Conservation (phyloP, 2,797 vertebrate genomes). For the Anisognathus igniventris region DNA sequence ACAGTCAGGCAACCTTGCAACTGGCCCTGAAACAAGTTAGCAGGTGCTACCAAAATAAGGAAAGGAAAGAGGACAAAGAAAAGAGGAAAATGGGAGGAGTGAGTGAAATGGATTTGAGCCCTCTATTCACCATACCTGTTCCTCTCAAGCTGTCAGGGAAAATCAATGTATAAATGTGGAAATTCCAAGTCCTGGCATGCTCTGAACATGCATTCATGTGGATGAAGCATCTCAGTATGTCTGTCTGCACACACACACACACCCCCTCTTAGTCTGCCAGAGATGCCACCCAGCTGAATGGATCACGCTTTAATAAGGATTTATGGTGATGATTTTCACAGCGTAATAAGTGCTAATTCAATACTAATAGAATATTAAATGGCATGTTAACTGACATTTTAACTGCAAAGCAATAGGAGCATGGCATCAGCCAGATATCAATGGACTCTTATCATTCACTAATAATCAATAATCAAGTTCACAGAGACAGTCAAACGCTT, state of each 20-base stretch:
- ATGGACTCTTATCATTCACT: slow-evolving; percentile 30
- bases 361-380: slow-evolving; percentile 63
- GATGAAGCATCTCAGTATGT: neutral
- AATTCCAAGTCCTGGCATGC: neutral
- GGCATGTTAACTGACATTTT: slow-evolving; percentile 48
- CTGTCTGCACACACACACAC: neutral
- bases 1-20: neutral
- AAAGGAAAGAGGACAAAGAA: neutral
- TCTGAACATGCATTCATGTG: neutral
- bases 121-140: neutral
- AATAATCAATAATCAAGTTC: slow-evolving; percentile 58
- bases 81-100: neutral
- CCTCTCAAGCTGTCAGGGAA: slow-evolving; percentile 25
- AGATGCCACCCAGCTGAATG: slow-evolving; percentile 41
- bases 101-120: slow-evolving; percentile 13
- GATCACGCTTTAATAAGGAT: slow-evolving; percentile 55
- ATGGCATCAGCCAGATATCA: slow-evolving; percentile 24
- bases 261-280: neutral
- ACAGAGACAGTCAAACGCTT: slow-evolving; percentile 21
- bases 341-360: slow-evolving; percentile 58
- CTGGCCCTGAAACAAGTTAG: neutral
- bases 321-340: slow-evolving; percentile 61
- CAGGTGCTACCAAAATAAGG: neutral
- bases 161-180: slow-evolving; percentile 29
- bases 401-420: slow-evolving; percentile 40